Conservation (phyloP, 2,888 invertebrate genomes). For the Flexamia atlantica region DNA sequence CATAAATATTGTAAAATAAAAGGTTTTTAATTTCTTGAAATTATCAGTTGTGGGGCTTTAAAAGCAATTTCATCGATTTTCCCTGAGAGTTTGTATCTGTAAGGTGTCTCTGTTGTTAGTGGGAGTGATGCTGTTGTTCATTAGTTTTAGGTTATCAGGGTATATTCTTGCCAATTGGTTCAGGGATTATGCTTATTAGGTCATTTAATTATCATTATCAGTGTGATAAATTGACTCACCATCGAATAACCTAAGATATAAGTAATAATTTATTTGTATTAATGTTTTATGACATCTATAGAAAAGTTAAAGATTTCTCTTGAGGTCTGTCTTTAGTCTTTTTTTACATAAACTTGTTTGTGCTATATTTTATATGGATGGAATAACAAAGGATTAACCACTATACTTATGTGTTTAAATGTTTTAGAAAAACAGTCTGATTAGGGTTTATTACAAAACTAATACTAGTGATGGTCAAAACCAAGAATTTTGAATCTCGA, state of each 20-base stretch:
- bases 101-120: neutral
- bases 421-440: neutral
- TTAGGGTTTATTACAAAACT: neutral
- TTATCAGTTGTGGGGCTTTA: neutral
- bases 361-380: too few species aligned
- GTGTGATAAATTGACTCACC: slow-evolving; percentile 41
- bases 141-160: slow-evolving; percentile 16
- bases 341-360: neutral
- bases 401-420: neutral
- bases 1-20: neutral
- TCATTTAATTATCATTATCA: slow-evolving; percentile 9
- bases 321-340: neutral
- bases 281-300: neutral
- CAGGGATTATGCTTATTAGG: slow-evolving; percentile 36
- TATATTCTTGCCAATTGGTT: slow-evolving; percentile 40
- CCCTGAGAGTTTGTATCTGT: neutral
- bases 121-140: neutral
- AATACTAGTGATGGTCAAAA: too few species aligned
- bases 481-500: too few species aligned
- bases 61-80: neutral
- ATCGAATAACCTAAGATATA: slow-evolving; percentile 12
- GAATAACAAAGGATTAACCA: neutral
- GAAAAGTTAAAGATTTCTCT: neutral
- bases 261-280: neutral
- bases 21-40: neutral